Base-by-base conservation (phyloP, 2,113 vertebrate genomes). In the Danionella cerebrum region DNA sequence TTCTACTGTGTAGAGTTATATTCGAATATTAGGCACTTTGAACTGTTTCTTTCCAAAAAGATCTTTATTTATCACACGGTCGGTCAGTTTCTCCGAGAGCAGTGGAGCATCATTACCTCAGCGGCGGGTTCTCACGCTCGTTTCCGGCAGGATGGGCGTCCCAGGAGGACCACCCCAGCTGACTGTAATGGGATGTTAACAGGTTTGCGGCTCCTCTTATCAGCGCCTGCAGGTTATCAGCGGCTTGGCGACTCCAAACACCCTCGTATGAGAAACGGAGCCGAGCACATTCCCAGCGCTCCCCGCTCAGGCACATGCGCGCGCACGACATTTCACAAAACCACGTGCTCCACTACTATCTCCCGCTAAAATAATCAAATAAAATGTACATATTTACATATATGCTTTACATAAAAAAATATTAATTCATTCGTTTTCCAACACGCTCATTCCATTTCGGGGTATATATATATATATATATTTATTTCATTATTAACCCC, bases 41-140 rank as follows among this genome's bases (percentile, higher is more conserved):
- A n/a, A n/a, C n/a, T n/a, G n/a, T n/a, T n/a, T n/a, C n/a, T n/a
- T n/a, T n/a, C n/a, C n/a, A n/a, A n/a, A n/a, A n/a, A n/a, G n/a
- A n/a, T n/a, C n/a, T n/a, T n/a, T n/a, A n/a, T n/a, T n/a, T n/a
- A n/a, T n/a, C n/a, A n/a, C n/a, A n/a, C n/a, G n/a, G n/a, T n/a
- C n/a, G n/a, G n/a, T n/a, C n/a, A n/a, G n/a, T n/a, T n/a, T n/a
- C n/a, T n/a, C n/a, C n/a, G n/a, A n/a, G n/a, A n/a, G n/a, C n/a
- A 10, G 21, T 48, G 13, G 24, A 48, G 9, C 24, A 29, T 12
- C 27, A 16, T 21, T 18, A 3, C 18, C 29, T 24, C 18, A 39
- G 72, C 48, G 70, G 72, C 71, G 70, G 2, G 71, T 82, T 86
- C 81, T 84, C 84, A 84, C 78, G 64, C 76, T 75, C 78, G 69